Base-by-base conservation (phyloP, 2,888 invertebrate species). In the Rhingia rostrata region DNA sequence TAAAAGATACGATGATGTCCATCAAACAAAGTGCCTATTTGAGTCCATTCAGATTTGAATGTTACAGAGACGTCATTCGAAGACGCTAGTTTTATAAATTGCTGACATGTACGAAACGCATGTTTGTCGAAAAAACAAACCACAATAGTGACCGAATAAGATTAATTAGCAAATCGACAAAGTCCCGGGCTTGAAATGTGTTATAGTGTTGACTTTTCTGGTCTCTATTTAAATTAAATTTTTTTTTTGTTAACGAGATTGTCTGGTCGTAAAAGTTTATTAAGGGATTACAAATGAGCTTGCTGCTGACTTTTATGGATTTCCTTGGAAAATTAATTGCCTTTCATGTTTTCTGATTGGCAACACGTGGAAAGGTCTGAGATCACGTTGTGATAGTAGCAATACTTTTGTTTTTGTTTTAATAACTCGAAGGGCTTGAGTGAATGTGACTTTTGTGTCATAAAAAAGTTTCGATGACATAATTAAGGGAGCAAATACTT, bases 81-180 rank as follows among this genome's bases (percentile, higher is more conserved):
- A 43, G 32, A 33, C 10, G 33, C 10, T 39, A 43, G 14, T 63
- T 30, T 64, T 82, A 82, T 82, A 77, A 77, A 82, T 82, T 64
- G 77, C 63, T 60, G 60, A 82, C 81, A 66, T 70, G 77, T 70
- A 30, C 39, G 22, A 77, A 77, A 82, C 41, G 64, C 77, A 70
- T 82, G 81, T 70, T 64, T 9, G 9, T 12, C 43, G 9, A 49
- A 35, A 58, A 32, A 33, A 14, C 51, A 22, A 22, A 22, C 1
- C 22, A 22, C 64, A 77, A 60, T 39, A 35, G 58, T 53, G 81
- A 63, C 60, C 64, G 51, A 70, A 54, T 53, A 70, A 70, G 70
- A 82, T 82, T 82, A 82, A 82, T 82, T 82, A 70, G 77, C 77
- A 45, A 70, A 70, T 82, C 77, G 60, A 82, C 66, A 64, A 66